Evolutionary conservation across 2,797 vertebrate species (phyloP), one percentile per base, ranked within the genome.

Genomic region (Karalla daura): DNA sequence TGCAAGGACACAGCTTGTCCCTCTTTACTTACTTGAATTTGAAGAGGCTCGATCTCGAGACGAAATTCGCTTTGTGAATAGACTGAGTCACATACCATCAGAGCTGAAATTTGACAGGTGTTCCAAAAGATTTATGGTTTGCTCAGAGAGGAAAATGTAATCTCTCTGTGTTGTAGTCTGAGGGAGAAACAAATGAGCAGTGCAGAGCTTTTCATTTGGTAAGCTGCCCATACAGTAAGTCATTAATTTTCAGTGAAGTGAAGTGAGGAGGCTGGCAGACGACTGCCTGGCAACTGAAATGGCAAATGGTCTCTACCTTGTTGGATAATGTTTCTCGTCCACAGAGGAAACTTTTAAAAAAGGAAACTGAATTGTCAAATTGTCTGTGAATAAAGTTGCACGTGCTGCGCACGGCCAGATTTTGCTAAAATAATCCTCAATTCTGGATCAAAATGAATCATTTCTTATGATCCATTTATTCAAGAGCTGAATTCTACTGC

Each of bases 231-330:
- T 55, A 63, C 47, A 68, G 36, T 60, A 71, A 53, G 62, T 76
- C 69, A 79, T 87, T 85, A n/a, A 78, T 82, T 86, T 58, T 66
- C 23, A 70, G 55, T 60, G 70, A 70, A 74, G 61, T 74, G 65
- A 78, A 66, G 45, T 47, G 41, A 60, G 66, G 41, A 15, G 30
- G 20, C 50, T 58, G 62, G 32, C 55, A 47, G 39, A 44, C 20
- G 61, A 35, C 44, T 54, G 51, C 36, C 37, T 56, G 61, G 62
- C 61, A 81, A 62, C 20, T 40, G 17, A 25, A 60, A 52, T 33
- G 30, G 50, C 53, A 60, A 78, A 62, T 56, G 41, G 61, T 10
- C 49, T 50, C 43, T 49, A 64, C 44, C 45, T 58, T 45, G 39
- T 35, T 46, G 21, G 70, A 53, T n/a, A 43, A 24, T 40, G 18